These are phyloP conservation scores for Coleophora flavipennella DNA, from an alignment of 2,888 invertebrate species.

Conservation along the genomic window DNA sequence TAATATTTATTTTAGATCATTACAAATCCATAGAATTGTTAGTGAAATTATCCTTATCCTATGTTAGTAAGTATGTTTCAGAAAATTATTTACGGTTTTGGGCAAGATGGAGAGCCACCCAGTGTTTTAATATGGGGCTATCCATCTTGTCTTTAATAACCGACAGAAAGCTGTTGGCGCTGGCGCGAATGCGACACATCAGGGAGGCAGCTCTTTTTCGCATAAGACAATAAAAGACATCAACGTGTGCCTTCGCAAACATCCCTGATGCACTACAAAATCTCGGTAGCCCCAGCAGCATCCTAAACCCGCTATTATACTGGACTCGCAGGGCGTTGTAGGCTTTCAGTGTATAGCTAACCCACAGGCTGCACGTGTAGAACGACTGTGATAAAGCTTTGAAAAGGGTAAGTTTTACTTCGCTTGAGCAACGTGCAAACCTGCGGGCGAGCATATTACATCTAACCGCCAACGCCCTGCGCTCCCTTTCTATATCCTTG, in stretches of 20 bases:
- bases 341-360: neutral
- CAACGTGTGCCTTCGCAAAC: neutral
- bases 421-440: slow-evolving; percentile 4
- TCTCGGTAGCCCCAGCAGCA: slow-evolving; percentile 5
- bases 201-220: slow-evolving; percentile 1
- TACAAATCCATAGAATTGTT: too few relatives aligned
- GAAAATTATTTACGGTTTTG: neutral
- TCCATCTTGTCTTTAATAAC: neutral
- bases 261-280: slow-evolving; percentile 8
- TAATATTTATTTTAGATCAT: too few relatives aligned
- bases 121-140: neutral
- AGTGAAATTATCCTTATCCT: too few relatives aligned
- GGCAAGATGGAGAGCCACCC: neutral
- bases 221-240: neutral
- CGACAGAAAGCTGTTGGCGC: slow-evolving; percentile 1
- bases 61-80: too few relatives aligned
- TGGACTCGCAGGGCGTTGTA: slow-evolving; percentile 6
- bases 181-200: neutral
- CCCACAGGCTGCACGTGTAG: slow-evolving; percentile 6
- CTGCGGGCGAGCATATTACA: slow-evolving; percentile 8
- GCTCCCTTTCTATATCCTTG: slow-evolving; percentile 3
- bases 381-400: slow-evolving; percentile 5
- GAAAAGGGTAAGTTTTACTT: slow-evolving; percentile 5
- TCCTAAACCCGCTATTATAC: slow-evolving; percentile 6
- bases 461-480: slow-evolving; percentile 5